These are phyloP conservation scores for Scolopax rusticola DNA, from an alignment of 2,797 vertebrate species.

Conservation along the genomic window DNA sequence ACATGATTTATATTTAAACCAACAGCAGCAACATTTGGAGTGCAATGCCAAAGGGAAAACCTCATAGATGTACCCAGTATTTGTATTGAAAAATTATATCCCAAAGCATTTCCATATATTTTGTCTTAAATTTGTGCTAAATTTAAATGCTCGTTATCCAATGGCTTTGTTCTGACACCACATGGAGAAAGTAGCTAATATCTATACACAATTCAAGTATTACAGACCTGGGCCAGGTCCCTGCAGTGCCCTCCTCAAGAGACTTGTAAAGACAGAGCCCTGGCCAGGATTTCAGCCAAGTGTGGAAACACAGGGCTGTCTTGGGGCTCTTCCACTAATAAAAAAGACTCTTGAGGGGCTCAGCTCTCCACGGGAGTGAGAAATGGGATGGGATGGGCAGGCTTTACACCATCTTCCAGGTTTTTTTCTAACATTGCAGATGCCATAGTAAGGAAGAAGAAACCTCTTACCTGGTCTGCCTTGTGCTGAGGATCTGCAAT, in stretches of 20 bases:
- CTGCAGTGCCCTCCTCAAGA: neutral
- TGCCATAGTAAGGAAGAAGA: neutral
- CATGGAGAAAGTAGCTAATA: neutral
- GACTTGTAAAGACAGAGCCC: neutral
- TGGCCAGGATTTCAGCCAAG: neutral
- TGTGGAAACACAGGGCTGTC: neutral
- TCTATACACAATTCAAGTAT: neutral
- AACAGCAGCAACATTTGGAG: neutral
- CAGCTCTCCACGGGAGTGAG: neutral
- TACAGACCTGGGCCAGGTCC: neutral
- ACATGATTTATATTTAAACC: neutral
- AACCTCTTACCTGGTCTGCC: neutral
- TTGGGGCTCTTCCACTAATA: neutral
- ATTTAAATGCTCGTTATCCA: neutral
- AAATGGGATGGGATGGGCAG: neutral
- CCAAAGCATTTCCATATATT: neutral
- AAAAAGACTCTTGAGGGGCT: neutral
- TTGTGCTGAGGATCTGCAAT: neutral
- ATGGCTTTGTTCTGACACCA: neutral
- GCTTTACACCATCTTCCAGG: neutral
- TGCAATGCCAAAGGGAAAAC: neutral
- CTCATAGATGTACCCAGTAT: neutral
- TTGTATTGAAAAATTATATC: neutral
- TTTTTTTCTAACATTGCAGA: neutral
- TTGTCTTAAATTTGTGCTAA: neutral